phyloP scores from a whole-genome alignment of 53 echinoderm and acorn worm species.

The Antedon mediterranea region DNA sequence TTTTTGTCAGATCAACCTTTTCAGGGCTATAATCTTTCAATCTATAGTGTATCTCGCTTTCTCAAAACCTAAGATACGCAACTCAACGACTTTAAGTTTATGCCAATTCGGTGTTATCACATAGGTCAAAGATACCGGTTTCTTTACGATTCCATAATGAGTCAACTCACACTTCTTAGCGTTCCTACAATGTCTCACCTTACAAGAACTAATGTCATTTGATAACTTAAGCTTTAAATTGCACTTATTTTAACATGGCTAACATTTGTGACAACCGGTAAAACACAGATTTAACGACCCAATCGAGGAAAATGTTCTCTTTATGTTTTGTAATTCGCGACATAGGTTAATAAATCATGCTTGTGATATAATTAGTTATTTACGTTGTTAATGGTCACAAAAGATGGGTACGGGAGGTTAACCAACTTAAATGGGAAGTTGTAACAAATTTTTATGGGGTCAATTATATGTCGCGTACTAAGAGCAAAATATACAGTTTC shows the following conservation, averaged over 20 bases:
- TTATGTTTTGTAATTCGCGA: neutral
- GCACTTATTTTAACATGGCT: neutral
- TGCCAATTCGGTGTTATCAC: too few relatives aligned
- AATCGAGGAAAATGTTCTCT: neutral
- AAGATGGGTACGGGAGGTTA: neutral
- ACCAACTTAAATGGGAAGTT: neutral
- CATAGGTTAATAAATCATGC: neutral
- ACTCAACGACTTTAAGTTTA: too few relatives aligned
- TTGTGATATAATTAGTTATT: neutral
- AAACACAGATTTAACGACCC: neutral
- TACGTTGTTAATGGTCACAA: neutral
- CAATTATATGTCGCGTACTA: too few relatives aligned
- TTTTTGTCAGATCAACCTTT: too few relatives aligned
- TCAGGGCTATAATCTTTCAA: too few relatives aligned
- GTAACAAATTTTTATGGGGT: neutral
- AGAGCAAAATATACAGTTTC: too few relatives aligned
- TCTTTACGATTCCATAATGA: neutral
- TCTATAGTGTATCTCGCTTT: too few relatives aligned
- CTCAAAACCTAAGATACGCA: too few relatives aligned
- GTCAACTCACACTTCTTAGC: neutral
- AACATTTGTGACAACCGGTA: neutral
- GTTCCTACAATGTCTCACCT: neutral
- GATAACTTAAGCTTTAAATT: neutral
- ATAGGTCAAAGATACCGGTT: too few relatives aligned
- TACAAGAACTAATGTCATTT: neutral